Conservation (phyloP, 2,888 invertebrate genomes). For the Phengaris alcon region DNA sequence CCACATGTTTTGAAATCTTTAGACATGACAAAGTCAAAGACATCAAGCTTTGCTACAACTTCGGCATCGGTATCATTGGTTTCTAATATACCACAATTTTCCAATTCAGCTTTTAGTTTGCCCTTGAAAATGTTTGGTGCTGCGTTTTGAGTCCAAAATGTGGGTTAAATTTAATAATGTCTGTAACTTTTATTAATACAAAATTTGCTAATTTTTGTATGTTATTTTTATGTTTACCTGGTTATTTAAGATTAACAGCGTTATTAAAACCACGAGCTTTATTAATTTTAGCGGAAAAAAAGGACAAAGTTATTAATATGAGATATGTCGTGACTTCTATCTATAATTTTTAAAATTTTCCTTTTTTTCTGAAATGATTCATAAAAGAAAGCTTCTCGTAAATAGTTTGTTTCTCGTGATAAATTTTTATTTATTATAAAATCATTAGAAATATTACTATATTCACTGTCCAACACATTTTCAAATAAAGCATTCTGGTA, state of each 20-base stretch:
- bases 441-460: not conserved
- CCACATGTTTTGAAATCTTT: conserved; percentile 3
- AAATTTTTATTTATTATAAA: not conserved
- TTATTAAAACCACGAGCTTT: not conserved
- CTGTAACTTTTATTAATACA: conserved; percentile 2
- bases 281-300: not conserved
- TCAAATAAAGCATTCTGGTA: not conserved
- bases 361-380: conserved; percentile 9
- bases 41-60: not conserved
- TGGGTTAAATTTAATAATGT: conserved; percentile 5
- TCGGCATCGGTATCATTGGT: not conserved
- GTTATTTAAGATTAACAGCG: not conserved
- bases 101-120: not conserved
- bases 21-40: not conserved
- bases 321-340: not conserved
- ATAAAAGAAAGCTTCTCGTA: conserved; percentile 13
- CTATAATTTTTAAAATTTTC: not conserved
- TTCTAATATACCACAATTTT: not conserved
- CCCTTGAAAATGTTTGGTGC: not conserved
- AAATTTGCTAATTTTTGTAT: conserved; percentile 7
- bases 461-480: not conserved
- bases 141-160: not conserved
- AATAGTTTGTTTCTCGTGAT: not conserved
- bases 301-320: not conserved
- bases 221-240: not conserved